These are phyloP conservation scores for Lithophane ornitopus DNA, from an alignment of 2,888 invertebrate genomes.

Conservation along the genomic window DNA sequence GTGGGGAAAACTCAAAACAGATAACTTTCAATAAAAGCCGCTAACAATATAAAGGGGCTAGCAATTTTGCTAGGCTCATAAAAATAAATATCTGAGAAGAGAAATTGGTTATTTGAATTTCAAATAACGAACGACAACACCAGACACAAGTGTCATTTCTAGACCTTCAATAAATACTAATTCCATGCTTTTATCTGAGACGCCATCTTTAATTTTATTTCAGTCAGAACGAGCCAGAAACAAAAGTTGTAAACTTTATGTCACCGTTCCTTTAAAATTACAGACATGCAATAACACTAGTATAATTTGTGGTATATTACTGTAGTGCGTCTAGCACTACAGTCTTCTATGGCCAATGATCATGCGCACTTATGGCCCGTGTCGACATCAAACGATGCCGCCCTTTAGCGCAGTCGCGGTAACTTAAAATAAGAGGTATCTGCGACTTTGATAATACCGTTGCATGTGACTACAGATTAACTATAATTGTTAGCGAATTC, in stretches of 20 bases:
- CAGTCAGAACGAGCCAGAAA: not conserved
- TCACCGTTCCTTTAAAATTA: not conserved
- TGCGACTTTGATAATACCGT: constrained; percentile 27
- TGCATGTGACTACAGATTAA: constrained; percentile 27
- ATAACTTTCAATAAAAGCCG: not conserved
- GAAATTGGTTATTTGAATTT: not conserved
- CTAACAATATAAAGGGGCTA: too few species aligned
- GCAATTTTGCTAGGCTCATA: constrained; percentile 3
- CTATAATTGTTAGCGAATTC: constrained; percentile 15
- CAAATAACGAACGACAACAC: constrained; percentile 5
- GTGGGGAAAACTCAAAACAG: not conserved
- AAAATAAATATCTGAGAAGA: constrained; percentile 7
- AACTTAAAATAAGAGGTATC: constrained; percentile 40
- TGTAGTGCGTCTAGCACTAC: constrained; percentile 1
- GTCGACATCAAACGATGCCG: constrained; percentile 61
- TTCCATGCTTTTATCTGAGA: too few species aligned
- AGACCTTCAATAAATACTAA: not conserved
- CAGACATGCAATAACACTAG: not conserved
- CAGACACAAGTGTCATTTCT: constrained; percentile 11
- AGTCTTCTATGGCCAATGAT: constrained; percentile 32
- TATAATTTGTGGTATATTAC: not conserved
- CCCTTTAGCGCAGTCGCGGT: constrained; percentile 42
- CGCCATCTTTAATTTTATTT: constrained; percentile 2
- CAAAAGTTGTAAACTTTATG: constrained; percentile 21
- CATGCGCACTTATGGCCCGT: constrained; percentile 38